Evolutionary conservation across 2,888 invertebrate species (phyloP), one percentile per base, ranked within the genome.

Genomic region (Eristalis intricaria): DNA sequence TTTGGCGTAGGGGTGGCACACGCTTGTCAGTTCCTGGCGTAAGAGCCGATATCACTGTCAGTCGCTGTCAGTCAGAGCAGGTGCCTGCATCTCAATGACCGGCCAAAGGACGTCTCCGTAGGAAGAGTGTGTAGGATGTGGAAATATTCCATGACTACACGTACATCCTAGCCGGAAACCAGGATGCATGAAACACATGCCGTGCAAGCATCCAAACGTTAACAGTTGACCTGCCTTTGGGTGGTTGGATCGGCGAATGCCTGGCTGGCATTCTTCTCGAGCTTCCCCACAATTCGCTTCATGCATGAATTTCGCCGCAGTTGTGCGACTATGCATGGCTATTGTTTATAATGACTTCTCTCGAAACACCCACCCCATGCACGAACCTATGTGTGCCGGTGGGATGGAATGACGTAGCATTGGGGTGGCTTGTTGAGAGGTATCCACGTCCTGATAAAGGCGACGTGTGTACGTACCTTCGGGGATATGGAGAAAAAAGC

Each of bases 311-410:
- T 79, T 69, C 69, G 64, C 79, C 71, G 68, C 87, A 87, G 83
- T 73, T 87, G 84, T 79, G 87, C 76, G 79, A 80, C 83, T 83
- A n/a, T 40, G 38, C 11, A 15, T 43, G 32, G 32, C 40, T 40
- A 75, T 87, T 87, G 87, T 84, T 84, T 84, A 84, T 84, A 84
- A 84, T 87, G 84, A 80, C 84, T 84, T 87, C 84, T 76, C 75
- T 58, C 73, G 71, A 73, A 79, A 87, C 75, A 73, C 73, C 76
- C 71, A 79, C 80, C 80, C 76, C 79, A 80, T 87, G 84, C 84
- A 76, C 79, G 76, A 80, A 76, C 50, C 64, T 32, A 79, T 50
- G 68, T 38, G 22, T 35, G 2, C 38, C 15, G 7, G 11, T 22
- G 26, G 13, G 35, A 23, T 19, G 35, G n/a, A 50, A 40, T 56